Base-by-base conservation (phyloP, 2,797 vertebrate genomes). In the Sebastes diploproa region DNA sequence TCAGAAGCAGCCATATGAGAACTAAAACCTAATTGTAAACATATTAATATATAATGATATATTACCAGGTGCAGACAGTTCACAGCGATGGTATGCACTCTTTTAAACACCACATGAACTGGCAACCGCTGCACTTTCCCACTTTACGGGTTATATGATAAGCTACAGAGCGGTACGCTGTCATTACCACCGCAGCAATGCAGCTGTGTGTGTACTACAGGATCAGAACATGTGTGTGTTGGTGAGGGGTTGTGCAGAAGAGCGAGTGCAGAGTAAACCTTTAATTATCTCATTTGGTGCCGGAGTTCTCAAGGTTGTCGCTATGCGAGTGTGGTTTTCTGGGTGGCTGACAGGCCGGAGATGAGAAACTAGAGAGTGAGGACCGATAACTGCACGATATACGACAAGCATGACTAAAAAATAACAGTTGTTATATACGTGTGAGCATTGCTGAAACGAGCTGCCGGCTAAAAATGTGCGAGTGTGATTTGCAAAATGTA, bases 251-350 rank as follows among this genome's bases (percentile, higher is more conserved):
- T 12, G 20, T 27, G 69, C 75, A 59, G 63, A 73, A 64, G 78
- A 78, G 72, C 73, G 82, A 71, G 82, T 25, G 34, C 52, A 79
- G 64, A 79, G 64, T 46, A 80, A 90, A 90, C 86, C 87, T 90
- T 88, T 88, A 90, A 94, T 93, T 90, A 92, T 91, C 81, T 68
- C 58, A 87, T 88, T 81, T 82, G 55, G 77, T 75, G 84, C 65
- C 83, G 69, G 38, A 61, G 84, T 89, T 92, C 89, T 77, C 88
- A 88, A 78, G 89, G 80, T 74, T 87, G 78, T 73, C 38, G 25
- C 80, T 68, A 23, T 69, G 84, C 22, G 64, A 83, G 55, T 79
- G 85, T 65, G 83, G 74, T 88, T 84, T 83, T 50, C 60, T 84
- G 66, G 58, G 32, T 75, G 81, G 86, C 62, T 55, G 61, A 73